These are phyloP conservation scores for Aurelia coerulea DNA, from an alignment of 30 jellyfish, hydroid and myxozoan species.

Conservation along the genomic window DNA sequence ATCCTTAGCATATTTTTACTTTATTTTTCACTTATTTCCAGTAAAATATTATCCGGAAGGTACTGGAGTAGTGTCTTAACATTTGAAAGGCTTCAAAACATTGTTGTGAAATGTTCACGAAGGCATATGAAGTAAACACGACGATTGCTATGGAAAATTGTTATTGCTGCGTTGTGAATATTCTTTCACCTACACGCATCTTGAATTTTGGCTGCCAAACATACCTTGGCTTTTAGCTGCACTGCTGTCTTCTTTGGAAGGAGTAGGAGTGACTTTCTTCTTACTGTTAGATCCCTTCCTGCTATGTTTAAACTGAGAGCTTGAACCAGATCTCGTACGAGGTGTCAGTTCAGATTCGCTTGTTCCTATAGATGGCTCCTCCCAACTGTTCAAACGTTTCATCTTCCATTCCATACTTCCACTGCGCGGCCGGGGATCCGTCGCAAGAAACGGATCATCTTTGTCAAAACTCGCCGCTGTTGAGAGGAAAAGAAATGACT, in stretches of 20 bases:
- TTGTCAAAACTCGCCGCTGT: slow-evolving; percentile 57
- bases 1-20: too few species aligned
- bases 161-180: too few species aligned
- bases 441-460: slow-evolving; percentile 78
- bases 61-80: too few species aligned
- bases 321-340: slow-evolving; percentile 46
- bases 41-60: too few species aligned
- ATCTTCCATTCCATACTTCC: slow-evolving; percentile 46
- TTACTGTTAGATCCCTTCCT: slow-evolving; percentile 57
- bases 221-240: slow-evolving; percentile 18
- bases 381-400: slow-evolving; percentile 79
- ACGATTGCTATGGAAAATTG: too few species aligned
- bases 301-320: slow-evolving; percentile 30
- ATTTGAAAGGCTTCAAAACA: too few species aligned
- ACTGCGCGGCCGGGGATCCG: slow-evolving; percentile 76
- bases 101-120: too few species aligned
- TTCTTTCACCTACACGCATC: too few species aligned
- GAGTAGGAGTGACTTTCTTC: slow-evolving; percentile 38
- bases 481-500: too few species aligned
- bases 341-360: slow-evolving; percentile 82
- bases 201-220: neutral
- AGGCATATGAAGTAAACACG: too few species aligned
- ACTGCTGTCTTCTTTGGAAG: neutral
- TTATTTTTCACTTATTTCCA: too few species aligned
- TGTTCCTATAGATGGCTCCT: slow-evolving; percentile 74